A percentile compares a stretch with the other conserved stretches of the same genome.
Evolutionary conservation across 2,797 vertebrate species (phyloP).

Genomic region (Eptatretus atami): DNA sequence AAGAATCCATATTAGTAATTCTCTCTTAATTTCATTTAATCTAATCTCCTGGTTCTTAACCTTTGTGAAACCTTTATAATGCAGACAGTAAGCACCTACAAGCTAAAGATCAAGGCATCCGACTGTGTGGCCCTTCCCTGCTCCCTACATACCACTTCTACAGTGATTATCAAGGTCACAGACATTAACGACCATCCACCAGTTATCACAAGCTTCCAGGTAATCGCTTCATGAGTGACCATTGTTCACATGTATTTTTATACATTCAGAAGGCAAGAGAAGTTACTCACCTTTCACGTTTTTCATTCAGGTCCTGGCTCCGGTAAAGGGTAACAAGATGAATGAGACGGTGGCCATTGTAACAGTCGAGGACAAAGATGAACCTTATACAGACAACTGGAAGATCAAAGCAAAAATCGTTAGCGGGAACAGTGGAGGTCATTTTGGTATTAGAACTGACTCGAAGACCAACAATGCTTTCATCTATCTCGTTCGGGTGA

Average conservation of each 20-base stretch:
- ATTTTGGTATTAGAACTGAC: background rate
- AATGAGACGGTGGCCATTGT: constrained; percentile 5
- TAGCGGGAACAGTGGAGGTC: background rate
- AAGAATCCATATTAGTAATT: no score
- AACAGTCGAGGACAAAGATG: background rate
- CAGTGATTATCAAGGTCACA: constrained; percentile 2
- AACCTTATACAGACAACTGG: constrained; percentile 3
- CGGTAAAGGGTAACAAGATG: constrained; percentile 1
- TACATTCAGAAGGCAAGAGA: background rate
- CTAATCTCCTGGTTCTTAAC: no score
- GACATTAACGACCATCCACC: constrained; percentile 3
- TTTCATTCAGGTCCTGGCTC: background rate
- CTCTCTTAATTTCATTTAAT: no score
- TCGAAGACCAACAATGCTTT: constrained; percentile 1
- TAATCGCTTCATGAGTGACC: background rate
- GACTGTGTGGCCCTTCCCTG: constrained; percentile 5
- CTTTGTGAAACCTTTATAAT: no score
- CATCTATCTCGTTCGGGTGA: background rate
- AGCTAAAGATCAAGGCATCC: background rate
- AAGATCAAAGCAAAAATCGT: constrained; percentile 3
- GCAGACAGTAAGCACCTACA: constrained; percentile 1
- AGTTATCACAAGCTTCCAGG: constrained; percentile 5
- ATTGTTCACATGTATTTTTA: no score
- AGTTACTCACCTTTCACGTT: background rate
- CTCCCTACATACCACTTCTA: background rate